These are phyloP conservation scores for Dendrocincla tyrannina DNA, from an alignment of 2,797 vertebrate genomes.

Conservation along the genomic window DNA sequence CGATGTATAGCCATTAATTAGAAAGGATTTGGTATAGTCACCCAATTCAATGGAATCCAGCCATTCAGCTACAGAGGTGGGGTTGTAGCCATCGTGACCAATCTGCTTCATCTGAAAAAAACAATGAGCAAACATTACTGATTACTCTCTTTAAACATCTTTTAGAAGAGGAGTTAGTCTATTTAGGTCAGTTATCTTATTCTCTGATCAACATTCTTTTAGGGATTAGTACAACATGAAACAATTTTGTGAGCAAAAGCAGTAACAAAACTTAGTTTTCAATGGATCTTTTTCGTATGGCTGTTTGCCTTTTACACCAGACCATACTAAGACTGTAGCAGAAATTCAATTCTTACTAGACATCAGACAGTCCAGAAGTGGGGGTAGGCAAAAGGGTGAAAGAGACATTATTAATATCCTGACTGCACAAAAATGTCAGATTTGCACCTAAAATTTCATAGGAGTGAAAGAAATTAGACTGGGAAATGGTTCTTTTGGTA, in stretches of 20 bases:
- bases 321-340: background rate
- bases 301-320: background rate
- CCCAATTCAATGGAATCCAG: slow-evolving; percentile 95
- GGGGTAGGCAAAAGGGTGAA: background rate
- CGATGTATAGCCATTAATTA: slow-evolving; percentile 96
- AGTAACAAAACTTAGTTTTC: background rate
- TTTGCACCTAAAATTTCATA: background rate
- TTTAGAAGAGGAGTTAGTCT: background rate
- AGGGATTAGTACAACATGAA: background rate
- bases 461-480: background rate
- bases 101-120: slow-evolving; percentile 88
- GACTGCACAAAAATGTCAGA: background rate
- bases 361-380: background rate
- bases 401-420: background rate
- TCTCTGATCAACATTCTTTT: background rate
- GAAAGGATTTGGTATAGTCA: slow-evolving; percentile 97
- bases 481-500: background rate
- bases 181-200: background rate
- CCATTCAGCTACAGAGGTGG: slow-evolving; percentile 96
- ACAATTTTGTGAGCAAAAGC: background rate
- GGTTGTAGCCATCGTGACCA: slow-evolving; percentile 93
- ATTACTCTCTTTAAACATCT: background rate
- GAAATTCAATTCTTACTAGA: background rate
- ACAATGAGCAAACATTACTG: background rate
- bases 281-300: background rate